These are phyloP conservation scores for Hirtodrosophila confusa DNA, from an alignment of 2,888 invertebrate genomes.

Conservation along the genomic window DNA sequence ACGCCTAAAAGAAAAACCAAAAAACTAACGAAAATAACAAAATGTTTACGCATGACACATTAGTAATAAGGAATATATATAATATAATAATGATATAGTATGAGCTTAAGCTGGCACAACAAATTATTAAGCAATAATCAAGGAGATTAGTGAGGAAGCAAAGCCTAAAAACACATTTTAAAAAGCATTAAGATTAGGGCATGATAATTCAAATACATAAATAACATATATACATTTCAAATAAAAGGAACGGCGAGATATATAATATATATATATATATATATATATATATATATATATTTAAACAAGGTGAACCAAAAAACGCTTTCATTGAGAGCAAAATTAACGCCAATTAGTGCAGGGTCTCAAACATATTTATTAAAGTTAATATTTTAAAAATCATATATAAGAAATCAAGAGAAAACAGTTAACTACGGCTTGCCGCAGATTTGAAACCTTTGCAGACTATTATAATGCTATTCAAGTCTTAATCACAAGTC, in stretches of 20 bases:
- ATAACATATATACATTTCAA: conserved; percentile 9
- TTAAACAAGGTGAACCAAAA: conserved; percentile 27
- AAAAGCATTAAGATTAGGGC: conserved; percentile 43
- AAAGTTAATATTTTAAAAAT: conserved; percentile 24
- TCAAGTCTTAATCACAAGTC: too few relatives aligned
- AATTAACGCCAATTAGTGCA: conserved; percentile 72
- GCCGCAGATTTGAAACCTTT: conserved; percentile 31
- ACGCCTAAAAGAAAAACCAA: conserved; percentile 23
- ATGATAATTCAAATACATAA: conserved; percentile 19
- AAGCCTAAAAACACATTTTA: conserved; percentile 12
- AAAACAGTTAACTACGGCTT: conserved; percentile 32
- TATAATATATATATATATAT: conserved; percentile 25
- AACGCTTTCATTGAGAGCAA: conserved; percentile 48
- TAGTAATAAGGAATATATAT: conserved; percentile 17
- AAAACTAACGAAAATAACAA: too few relatives aligned
- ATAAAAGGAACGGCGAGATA: conserved; percentile 5
- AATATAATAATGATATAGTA: too few relatives aligned
- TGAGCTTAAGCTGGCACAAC: conserved; percentile 14
- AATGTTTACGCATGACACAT: conserved; percentile 33
- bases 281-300: conserved; percentile 32
- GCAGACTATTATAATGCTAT: conserved; percentile 18
- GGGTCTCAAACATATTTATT: conserved; percentile 67
- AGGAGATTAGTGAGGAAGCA: conserved; percentile 41
- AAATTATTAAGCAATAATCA: conserved; percentile 15
- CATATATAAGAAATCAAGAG: conserved; percentile 15